Base-by-base conservation (phyloP, 2,797 vertebrate genomes). In the Poecilia velifera region DNA sequence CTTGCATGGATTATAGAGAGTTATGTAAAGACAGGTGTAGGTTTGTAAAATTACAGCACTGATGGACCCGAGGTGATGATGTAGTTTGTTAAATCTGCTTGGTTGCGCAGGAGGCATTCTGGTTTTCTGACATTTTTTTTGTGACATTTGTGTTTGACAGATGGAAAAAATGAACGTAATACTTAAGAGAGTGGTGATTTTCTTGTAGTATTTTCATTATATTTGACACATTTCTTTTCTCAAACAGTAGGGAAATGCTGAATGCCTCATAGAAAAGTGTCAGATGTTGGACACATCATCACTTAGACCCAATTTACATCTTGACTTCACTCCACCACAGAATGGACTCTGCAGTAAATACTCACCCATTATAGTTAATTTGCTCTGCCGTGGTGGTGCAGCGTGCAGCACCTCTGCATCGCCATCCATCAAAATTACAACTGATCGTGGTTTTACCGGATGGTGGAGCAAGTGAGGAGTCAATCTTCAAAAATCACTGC, bases 21-120 rank as follows among this genome's bases (percentile, higher is more conserved):
- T 88, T 31, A 70, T 49, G 73, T 22, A 66, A 64, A 80, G 39
- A 45, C 81, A 72, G 59, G 51, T 82, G 81, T 59, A 72, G 73
- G 73, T 83, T 53, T 80, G 74, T 79, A 81, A 80, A 57, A 80
- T 82, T 81, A 0, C 0, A 18, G 51, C 20, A 66, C 78, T 53
- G 70, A 80, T 71, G 62, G 45, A 39, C 76, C 47, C 77, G 73
- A 81, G 62, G 41, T 75, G 76, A 47, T 55, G 74, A 51, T 47
- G 49, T 57, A 16, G 73, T 73, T 45, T 13, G 36, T 73, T 79
- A 79, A 88, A 75, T 81, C 70, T 68, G 70, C 16, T 66, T 16
- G 25, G 73, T 79, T 81, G 51, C 73, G 43, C 53, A 3, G 25
- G 72, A 31, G 64, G 46, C 47, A 72, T 13, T 66, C 73, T 41